Conservation (phyloP, 1,140 invertebrate genomes). For the Drosophila auraria region DNA sequence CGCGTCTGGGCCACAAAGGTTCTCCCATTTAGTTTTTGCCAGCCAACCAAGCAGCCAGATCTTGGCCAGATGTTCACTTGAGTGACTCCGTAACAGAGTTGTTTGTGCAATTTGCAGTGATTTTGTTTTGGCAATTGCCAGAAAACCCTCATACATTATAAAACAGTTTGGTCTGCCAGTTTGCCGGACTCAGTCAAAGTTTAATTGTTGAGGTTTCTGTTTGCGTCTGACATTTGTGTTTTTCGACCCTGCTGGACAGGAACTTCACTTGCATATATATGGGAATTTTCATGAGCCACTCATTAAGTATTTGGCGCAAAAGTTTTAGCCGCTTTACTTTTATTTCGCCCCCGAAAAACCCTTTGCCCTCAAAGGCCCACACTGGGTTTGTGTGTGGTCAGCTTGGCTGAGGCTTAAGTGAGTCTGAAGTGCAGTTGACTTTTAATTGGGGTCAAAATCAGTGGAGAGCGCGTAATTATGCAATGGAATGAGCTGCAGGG, state of each 20-base stretch:
- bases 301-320: constrained; percentile 49
- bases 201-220: constrained; percentile 70
- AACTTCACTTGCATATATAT: constrained; percentile 48
- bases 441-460: constrained; percentile 46
- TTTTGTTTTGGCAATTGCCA: constrained; percentile 61
- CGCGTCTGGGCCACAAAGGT: constrained; percentile 44
- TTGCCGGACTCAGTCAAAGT: constrained; percentile 65
- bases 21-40: not conserved
- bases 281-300: constrained; percentile 48
- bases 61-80: constrained; percentile 28
- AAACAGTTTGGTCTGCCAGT: constrained; percentile 73
- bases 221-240: constrained; percentile 67
- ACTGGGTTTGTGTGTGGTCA: constrained; percentile 7
- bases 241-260: constrained; percentile 17
- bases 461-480: constrained; percentile 55
- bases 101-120: constrained; percentile 40
- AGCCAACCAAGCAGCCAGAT: not conserved
- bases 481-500: constrained; percentile 16
- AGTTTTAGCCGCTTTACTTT: constrained; percentile 37
- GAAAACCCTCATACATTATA: constrained; percentile 68
- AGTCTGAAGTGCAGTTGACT: constrained; percentile 68
- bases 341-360: not conserved
- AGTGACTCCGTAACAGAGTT: constrained; percentile 23
- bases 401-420: constrained; percentile 24
- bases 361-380: not conserved